A percentile compares a stretch with the other conserved stretches of the same genome.
Conservation (phyloP, 2,797 vertebrate genomes). For the Anguilla marmorata region DNA sequence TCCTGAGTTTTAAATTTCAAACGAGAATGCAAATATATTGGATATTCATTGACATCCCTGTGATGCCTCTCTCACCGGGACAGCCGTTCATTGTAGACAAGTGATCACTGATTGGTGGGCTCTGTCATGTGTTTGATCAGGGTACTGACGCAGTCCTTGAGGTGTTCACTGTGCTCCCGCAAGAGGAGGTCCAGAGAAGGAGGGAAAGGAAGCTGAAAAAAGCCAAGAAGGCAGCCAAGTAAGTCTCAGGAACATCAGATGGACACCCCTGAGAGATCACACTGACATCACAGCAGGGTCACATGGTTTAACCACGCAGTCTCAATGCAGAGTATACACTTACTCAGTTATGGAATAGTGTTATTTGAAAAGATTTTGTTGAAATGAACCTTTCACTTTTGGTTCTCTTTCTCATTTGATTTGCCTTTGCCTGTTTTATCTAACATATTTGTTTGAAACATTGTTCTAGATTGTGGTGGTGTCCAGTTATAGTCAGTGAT, state of each 20-base stretch:
- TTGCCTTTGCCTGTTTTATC: not conserved
- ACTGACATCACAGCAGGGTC: not conserved
- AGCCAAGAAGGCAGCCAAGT: conserved; percentile 89
- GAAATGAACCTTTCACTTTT: not conserved
- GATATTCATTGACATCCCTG: not conserved
- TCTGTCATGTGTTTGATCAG: conserved; percentile 57
- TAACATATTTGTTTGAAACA: not conserved
- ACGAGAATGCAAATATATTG: not conserved
- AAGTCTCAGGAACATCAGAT: conserved; percentile 45
- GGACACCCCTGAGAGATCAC: not conserved
- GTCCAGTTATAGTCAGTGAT: not conserved
- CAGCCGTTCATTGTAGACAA: not conserved
- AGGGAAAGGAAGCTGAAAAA: conserved; percentile 86
- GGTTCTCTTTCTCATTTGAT: not conserved
- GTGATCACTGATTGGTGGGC: not conserved
- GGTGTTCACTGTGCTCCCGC: conserved; percentile 83
- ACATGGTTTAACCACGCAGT: not conserved
- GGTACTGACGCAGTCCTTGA: conserved; percentile 84
- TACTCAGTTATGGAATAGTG: not conserved
- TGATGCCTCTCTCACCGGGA: not conserved
- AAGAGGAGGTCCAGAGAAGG: conserved; percentile 81
- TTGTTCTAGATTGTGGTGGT: not conserved
- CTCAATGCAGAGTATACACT: not conserved
- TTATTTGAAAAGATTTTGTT: not conserved
- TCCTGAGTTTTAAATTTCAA: not conserved